Base-by-base conservation (phyloP, 2,113 vertebrate genomes). In the Pseudorectes ferrugineus region DNA sequence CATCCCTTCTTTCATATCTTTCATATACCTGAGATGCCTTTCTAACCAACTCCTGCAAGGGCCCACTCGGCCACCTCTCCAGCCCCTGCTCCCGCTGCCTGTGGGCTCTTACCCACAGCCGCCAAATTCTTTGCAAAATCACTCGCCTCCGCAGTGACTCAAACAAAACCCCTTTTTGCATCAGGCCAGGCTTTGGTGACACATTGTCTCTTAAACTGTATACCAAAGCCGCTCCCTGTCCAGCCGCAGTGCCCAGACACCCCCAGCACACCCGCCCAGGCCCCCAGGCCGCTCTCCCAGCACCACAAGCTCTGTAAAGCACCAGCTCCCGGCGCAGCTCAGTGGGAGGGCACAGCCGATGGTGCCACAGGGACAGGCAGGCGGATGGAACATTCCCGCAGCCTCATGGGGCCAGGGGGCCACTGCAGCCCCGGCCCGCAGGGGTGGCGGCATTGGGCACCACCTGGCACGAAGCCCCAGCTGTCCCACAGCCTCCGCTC, bases 201-300 rank as follows among this genome's bases (percentile, higher is more conserved):
- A 45, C 43, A 12, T 26, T 61, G 16, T 49, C 10, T 31, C 35
- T 61, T 98, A 99, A 52, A 98, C 97, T 4, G 98, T n/a, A n/a
- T n/a, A n/a, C n/a, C n/a, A n/a, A 26, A 99, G 96, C 14, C 55
- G 93, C 63, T 98, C 98, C 23, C 98, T 7, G 8, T 45, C 43
- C 43, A 45, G 43, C 18, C 4, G 43, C 43, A 20, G 43, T 45
- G 43, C 20, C 43, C 18, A 45, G 42, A 43, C 42, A 43, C 42
- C n/a, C n/a, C n/a, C n/a, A n/a, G n/a, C n/a, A n/a, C n/a, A n/a
- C n/a, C 17, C 42, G 5, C 8, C 42, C 42, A 18, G 42, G 18
- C 42, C 42, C 42, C 42, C 14, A 16, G 43, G 9, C 43, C 19
- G 19, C 43, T 45, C 43, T 45, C 19, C 8, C 43, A 45, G 43